Conservation (phyloP, 2,888 invertebrate genomes). For the Scrobipalpa costella region DNA sequence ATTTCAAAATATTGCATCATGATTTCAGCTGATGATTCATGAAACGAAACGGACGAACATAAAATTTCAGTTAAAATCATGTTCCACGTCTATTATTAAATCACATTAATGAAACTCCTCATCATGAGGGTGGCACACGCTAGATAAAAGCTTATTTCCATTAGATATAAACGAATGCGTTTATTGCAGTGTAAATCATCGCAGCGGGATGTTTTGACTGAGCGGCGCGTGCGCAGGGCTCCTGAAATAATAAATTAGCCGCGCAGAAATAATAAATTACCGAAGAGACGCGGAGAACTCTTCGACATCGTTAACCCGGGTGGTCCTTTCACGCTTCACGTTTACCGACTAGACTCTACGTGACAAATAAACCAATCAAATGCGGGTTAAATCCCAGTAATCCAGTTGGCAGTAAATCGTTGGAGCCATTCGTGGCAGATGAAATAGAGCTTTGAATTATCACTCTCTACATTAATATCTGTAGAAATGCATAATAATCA, state of each 20-base stretch:
- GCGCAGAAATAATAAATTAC: conserved; percentile 76
- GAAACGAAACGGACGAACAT: too few relatives aligned
- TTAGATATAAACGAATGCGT: conserved; percentile 73
- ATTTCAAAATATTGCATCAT: too few relatives aligned
- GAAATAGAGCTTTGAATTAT: conserved; percentile 10
- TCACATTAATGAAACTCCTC: neutral
- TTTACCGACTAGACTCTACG: conserved; percentile 15
- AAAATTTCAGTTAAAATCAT: too few relatives aligned
- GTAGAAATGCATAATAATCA: conserved; percentile 1
- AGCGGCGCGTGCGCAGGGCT: conserved; percentile 51
- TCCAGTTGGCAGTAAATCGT: conserved; percentile 9
- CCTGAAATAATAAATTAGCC: conserved; percentile 78
- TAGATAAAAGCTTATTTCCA: conserved; percentile 75
- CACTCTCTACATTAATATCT: conserved; percentile 1
- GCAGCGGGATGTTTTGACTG: conserved; percentile 76
- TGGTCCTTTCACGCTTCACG: conserved; percentile 63
- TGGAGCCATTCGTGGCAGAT: neutral
- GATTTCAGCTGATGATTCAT: too few relatives aligned
- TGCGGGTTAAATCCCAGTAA: conserved; percentile 9
- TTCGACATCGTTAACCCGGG: conserved; percentile 64
- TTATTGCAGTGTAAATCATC: conserved; percentile 77
- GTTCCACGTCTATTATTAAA: neutral
- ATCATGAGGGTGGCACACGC: conserved; percentile 38
- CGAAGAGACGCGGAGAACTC: conserved; percentile 68
- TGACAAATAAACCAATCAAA: conserved; percentile 16